Conservation (phyloP, 2,888 invertebrate species). For the Caenorhabditis plicata region DNA sequence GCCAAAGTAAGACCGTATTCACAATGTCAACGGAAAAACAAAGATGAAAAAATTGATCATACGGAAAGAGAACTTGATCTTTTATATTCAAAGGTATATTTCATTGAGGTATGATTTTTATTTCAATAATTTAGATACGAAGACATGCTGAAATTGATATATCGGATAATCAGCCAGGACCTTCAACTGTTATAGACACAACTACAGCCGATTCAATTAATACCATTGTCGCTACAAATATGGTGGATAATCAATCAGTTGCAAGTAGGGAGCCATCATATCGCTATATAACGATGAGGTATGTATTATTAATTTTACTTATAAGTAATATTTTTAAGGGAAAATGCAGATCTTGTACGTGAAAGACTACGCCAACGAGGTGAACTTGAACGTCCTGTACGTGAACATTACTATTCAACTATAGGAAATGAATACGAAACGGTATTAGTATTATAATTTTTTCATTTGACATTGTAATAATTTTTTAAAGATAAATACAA, state of each 20-base stretch:
- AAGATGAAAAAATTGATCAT: slow-evolving; percentile 28
- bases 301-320: slow-evolving; percentile 2
- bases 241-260: slow-evolving; percentile 26
- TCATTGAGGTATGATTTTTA: neutral
- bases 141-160: slow-evolving; percentile 12
- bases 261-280: slow-evolving; percentile 59
- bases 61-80: slow-evolving; percentile 48
- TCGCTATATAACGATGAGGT: slow-evolving; percentile 62
- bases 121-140: slow-evolving; percentile 15
- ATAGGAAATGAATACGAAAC: slow-evolving; percentile 61
- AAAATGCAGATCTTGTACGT: slow-evolving; percentile 53
- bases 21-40: slow-evolving; percentile 10
- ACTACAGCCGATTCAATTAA: too few relatives aligned
- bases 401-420: slow-evolving; percentile 62
- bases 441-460: too few relatives aligned
- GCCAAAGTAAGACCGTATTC: slow-evolving; percentile 44
- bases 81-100: slow-evolving; percentile 44
- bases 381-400: slow-evolving; percentile 38
- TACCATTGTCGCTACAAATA: too few relatives aligned
- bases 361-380: slow-evolving; percentile 54
- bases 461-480: slow-evolving; percentile 1
- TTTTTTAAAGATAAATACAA: neutral
- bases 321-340: slow-evolving; percentile 15
- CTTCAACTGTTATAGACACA: slow-evolving; percentile 10
- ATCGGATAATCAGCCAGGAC: slow-evolving; percentile 16